Evolutionary conservation across 2,888 invertebrate species (phyloP), one percentile per base, ranked within the genome.

Genomic region (Sinopyrophorus schimmeli): DNA sequence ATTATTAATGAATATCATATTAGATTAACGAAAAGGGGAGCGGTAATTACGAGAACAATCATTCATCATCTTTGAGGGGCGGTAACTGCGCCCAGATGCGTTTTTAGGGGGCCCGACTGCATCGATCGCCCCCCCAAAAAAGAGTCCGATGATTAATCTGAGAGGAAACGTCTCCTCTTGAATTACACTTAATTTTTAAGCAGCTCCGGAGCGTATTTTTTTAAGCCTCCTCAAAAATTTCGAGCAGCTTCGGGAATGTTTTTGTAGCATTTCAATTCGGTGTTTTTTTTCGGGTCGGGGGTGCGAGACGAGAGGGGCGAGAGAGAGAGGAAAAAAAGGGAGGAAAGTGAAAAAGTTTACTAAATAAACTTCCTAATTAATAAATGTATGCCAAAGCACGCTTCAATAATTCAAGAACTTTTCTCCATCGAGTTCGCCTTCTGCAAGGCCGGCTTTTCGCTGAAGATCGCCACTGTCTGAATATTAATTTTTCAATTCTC

Each of bases 401-500:
- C 35, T 35, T 28, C 26, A 35, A 28, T 35, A 34, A 43, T 43
- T 43, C 14, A 17, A 20, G 12, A 43, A 43, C 34, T 43, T 43
- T 43, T 43, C 43, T 28, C 35, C 35, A 32, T 26, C 34, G n/a
- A n/a, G n/a, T n/a, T n/a, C n/a, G n/a, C n/a, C n/a, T n/a, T 24
- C 5, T 26, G 26, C 32, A 35, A 28, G 17, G 34, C 34, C 20
- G 27, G 18, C 34, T 35, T 35, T 43, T 9, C 34, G 12, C 4
- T n/a, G 35, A 27, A 43, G 34, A 43, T 43, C 27, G 43, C 43
- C 27, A 27, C 28, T 34, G 32, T 43, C 43, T 43, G 43, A 43
- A 43, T 43, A 34, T 43, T 43, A 43, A 43, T 43, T 43, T 43
- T 43, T 43, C 43, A 43, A 26, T 39, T 43, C 18, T 24, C 43